These are phyloP conservation scores for Periparus ater DNA, from an alignment of 2,797 vertebrate genomes.

Conservation along the genomic window DNA sequence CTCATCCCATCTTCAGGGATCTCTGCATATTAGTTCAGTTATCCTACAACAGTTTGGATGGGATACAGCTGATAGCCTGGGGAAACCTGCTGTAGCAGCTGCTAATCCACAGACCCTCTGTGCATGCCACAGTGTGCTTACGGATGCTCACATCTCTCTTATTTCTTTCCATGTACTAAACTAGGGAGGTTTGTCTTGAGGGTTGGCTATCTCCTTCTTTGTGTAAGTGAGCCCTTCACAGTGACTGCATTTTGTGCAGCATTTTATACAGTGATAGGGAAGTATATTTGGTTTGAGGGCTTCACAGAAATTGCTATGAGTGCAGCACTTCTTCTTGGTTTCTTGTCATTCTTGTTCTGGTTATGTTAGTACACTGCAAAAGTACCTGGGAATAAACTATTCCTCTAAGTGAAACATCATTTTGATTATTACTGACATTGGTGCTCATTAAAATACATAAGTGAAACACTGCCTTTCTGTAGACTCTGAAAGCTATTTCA, in stretches of 20 bases:
- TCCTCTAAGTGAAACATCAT: conserved; percentile 81
- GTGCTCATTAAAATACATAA: conserved; percentile 88
- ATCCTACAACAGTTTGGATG: background rate
- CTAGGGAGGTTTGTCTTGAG: background rate
- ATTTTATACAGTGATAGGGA: background rate
- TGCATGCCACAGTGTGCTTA: background rate
- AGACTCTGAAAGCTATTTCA: conserved; percentile 87
- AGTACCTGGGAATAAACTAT: conserved; percentile 73
- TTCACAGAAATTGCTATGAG: conserved; percentile 14
- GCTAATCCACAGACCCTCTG: fast-evolving
- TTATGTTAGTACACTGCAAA: conserved; percentile 62
- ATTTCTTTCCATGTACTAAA: background rate
- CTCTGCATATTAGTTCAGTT: background rate
- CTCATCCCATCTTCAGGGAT: background rate
- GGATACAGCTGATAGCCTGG: background rate
- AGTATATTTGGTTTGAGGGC: background rate
- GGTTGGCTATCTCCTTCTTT: background rate
- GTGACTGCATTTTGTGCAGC: background rate
- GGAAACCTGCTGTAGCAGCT: background rate
- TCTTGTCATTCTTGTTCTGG: conserved; percentile 67
- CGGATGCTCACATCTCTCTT: background rate
- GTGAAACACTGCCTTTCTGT: conserved; percentile 80
- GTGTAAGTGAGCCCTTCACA: background rate
- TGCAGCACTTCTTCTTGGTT: conserved; percentile 17
- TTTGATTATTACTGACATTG: conserved; percentile 83